phyloP scores from a whole-genome alignment of 1,140 invertebrate genomes.

The Drosophila pruinosa region DNA sequence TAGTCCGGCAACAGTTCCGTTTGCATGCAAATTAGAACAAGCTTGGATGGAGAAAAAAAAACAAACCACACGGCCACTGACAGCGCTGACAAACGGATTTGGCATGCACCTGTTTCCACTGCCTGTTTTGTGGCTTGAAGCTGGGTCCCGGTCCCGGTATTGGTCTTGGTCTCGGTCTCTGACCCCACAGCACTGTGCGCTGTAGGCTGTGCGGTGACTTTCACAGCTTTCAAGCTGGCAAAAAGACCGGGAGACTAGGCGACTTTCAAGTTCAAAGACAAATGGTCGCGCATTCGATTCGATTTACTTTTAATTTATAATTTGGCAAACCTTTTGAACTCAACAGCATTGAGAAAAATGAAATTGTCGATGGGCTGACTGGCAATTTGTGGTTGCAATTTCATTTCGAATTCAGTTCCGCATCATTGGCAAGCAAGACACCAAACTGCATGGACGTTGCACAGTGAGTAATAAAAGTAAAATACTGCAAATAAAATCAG shows the following conservation, averaged over 20 bases:
- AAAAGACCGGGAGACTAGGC: slow-evolving; percentile 3
- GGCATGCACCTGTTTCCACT: slow-evolving; percentile 63
- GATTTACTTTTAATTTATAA: slow-evolving; percentile 81
- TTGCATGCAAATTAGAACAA: slow-evolving; percentile 79
- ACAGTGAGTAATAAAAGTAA: slow-evolving; percentile 79
- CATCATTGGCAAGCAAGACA: slow-evolving; percentile 51
- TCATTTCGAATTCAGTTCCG: slow-evolving; percentile 75
- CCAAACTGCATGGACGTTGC: neutral
- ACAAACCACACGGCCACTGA: slow-evolving; percentile 43
- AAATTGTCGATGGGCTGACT: slow-evolving; percentile 70
- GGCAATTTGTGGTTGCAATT: slow-evolving; percentile 76
- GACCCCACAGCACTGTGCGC: slow-evolving; percentile 51
- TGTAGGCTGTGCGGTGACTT: slow-evolving; percentile 41
- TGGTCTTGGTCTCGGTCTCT: too few relatives aligned
- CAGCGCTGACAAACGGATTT: slow-evolving; percentile 70
- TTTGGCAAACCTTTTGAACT: slow-evolving; percentile 77
- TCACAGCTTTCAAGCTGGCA: slow-evolving; percentile 46
- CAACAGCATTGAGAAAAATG: slow-evolving; percentile 67
- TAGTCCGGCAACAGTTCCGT: slow-evolving; percentile 69
- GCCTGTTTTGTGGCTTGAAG: too few relatives aligned
- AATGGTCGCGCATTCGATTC: slow-evolving; percentile 76
- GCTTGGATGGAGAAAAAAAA: slow-evolving; percentile 43
- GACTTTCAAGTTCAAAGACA: slow-evolving; percentile 76
- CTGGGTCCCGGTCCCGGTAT: too few relatives aligned
- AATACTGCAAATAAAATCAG: slow-evolving; percentile 80